Evolutionary conservation across 2,113 vertebrate genomes (phyloP), one percentile per base, ranked within the genome.

Genomic region (Neoarius graeffei): DNA sequence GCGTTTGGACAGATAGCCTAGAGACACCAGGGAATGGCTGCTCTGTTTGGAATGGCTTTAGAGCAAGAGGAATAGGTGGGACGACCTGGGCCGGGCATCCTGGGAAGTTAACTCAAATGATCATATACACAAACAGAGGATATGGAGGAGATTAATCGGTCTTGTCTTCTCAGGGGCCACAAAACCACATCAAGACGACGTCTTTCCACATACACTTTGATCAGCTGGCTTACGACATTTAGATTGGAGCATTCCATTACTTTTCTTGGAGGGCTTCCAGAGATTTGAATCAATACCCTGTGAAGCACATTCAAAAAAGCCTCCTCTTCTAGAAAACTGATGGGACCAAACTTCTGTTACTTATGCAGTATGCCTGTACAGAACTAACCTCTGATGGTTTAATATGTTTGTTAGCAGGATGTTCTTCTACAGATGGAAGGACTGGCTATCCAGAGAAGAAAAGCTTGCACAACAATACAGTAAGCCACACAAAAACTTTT

Each of bases 121-220:
- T 87, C 88, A 86, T 89, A 91, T 91, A 91, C 88, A 91, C 86
- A 89, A 91, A 93, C 91, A 91, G 91, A 93, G 93, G 91, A 93
- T 92, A 87, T 91, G 91, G 89, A 91, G 89, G 71, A 92, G 92
- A 94, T 94, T 91, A 92, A 91, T 93, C 88, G 89, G 90, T 86
- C 74, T 92, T 91, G 91, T 92, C 92, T 93, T 92, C 92, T 93
- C 91, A 89, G 90, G 81, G 90, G 92, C 90, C 90, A 84, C 83
- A 87, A 80, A 94, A 94, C 94, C 95, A 95, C 95, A 95, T 95
- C 92, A 95, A 94, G 88, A 90, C 48, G 86, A 86, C 52, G 87
- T 90, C 92, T 93, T 93, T 92, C 91, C 88, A 91, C 87, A 20
- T 89, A 91, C 86, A 92, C 94, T 94, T 94, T 95, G 90, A 95